phyloP scores from a whole-genome alignment of 2,888 invertebrate genomes.

The Drosophila quinaria region DNA sequence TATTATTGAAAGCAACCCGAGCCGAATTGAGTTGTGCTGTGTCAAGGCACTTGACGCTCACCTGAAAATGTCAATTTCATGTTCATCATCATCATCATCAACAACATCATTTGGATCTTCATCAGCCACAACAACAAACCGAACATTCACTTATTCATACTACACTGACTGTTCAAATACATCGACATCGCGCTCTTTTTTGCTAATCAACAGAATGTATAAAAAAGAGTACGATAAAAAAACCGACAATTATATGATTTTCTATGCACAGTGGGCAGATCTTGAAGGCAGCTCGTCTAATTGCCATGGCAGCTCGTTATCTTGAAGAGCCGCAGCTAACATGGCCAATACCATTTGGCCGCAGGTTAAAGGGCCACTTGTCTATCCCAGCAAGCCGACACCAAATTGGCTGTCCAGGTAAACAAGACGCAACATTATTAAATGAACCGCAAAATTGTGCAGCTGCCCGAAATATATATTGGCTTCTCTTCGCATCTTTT shows the following conservation, averaged over 20 bases:
- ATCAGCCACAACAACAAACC: slow-evolving; percentile 38
- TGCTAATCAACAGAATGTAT: slow-evolving; percentile 38
- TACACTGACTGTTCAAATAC: slow-evolving; percentile 61
- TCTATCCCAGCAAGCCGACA: slow-evolving; percentile 42
- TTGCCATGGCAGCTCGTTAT: slow-evolving; percentile 78
- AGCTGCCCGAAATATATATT: slow-evolving; percentile 48
- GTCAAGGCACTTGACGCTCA: slow-evolving; percentile 62
- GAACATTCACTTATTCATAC: slow-evolving; percentile 65
- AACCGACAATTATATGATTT: slow-evolving; percentile 42
- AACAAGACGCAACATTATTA: slow-evolving; percentile 76
- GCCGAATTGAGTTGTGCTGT: slow-evolving; percentile 52
- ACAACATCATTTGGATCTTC: slow-evolving; percentile 13
- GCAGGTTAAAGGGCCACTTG: slow-evolving; percentile 58
- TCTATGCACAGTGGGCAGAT: slow-evolving; percentile 33
- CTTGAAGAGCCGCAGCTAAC: slow-evolving; percentile 47
- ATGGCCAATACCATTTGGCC: slow-evolving; percentile 70
- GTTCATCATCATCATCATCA: slow-evolving; percentile 18
- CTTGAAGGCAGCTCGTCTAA: slow-evolving; percentile 44
- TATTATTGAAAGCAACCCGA: slow-evolving; percentile 69
- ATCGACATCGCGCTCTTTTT: slow-evolving; percentile 47
- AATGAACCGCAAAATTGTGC: slow-evolving; percentile 82
- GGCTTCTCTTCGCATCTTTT: neutral
- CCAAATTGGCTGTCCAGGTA: slow-evolving; percentile 63
- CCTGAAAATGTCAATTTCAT: slow-evolving; percentile 58
- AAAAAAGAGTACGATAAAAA: slow-evolving; percentile 11